Conservation (phyloP, 2,797 vertebrate species). For the Chelonia mydas region DNA sequence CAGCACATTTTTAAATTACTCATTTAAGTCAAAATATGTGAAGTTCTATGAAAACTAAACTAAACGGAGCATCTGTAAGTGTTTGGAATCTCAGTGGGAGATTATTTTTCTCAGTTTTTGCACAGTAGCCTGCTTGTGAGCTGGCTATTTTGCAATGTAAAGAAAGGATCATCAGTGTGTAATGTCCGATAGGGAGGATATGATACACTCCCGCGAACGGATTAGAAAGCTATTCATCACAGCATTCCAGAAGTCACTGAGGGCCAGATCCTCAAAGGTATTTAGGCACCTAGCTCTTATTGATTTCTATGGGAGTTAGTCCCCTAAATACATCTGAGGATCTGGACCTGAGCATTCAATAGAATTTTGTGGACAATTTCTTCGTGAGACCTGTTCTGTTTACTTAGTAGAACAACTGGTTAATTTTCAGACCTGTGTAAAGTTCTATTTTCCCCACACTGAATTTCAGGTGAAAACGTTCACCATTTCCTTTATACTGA, state of each 20-base stretch:
- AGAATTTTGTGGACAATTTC: neutral
- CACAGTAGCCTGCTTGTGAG: neutral
- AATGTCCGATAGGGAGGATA: neutral
- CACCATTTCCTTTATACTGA: neutral
- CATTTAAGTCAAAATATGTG: slow-evolving; percentile 53
- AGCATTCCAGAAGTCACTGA: neutral
- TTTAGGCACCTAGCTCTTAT: neutral
- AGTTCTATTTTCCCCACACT: neutral
- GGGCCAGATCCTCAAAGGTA: neutral
- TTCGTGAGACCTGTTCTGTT: neutral
- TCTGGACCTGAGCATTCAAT: neutral
- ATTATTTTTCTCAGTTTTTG: neutral
- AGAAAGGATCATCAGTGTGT: neutral
- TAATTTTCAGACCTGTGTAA: neutral
- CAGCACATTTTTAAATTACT: slow-evolving; percentile 14
- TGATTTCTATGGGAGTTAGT: neutral
- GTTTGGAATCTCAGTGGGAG: neutral
- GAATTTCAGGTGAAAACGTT: neutral
- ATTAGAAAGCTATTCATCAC: neutral
- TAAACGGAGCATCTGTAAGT: slow-evolving; percentile 15
- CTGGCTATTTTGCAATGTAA: neutral
- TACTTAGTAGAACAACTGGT: neutral
- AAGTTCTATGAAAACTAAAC: slow-evolving; percentile 17
- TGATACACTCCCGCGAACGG: neutral
- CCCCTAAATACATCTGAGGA: neutral